Base-by-base conservation (phyloP, 2,797 vertebrate genomes). In the Phyllotis vaccarum region DNA sequence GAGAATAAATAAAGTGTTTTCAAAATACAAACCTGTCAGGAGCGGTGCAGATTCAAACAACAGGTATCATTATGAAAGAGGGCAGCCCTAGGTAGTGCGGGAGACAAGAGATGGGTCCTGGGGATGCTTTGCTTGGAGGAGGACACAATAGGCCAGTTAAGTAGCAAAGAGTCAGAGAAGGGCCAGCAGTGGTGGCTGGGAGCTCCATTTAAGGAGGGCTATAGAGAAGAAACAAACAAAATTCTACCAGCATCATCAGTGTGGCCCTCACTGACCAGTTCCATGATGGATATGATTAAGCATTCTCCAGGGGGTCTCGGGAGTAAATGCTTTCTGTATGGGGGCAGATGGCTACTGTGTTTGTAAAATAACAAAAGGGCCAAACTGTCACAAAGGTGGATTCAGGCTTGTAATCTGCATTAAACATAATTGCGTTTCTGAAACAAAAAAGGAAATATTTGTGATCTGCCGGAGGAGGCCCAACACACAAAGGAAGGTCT, bases 401-500 rank as follows among this genome's bases (percentile, higher is more conserved):
- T 96, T 97, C 86, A 89, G 89, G 97, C 97, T 98, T 97, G 95
- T 98, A 98, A 98, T 98, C 97, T 97, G 97, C 98, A 96, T 97
- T 94, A 96, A 97, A 97, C 96, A 86, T 97, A 98, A 98, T 98
- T 98, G 97, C 97, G 94, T 98, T 98, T 98, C 96, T 97, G 97
- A 97, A 98, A 97, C 98, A 98, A 96, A 97, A 98, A 98, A 98
- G 95, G 98, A 98, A 98, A 98, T 98, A 97, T 97, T 79, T 98
- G 97, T 97, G 97, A 98, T 98, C 96, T 97, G 95, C 79, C 92
- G 96, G 95, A 97, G 94, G 93, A 97, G 96, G 96, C 97, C 98
- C 93, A 89, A 93, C 76, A 75, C 68, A 92, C 76, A 0, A 95
- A 98, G 97, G 97, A 98, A 98, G 97, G 98, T 98, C 97, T 98